Conservation (phyloP, 2,888 invertebrate species). For the Drosophila mulleri region DNA sequence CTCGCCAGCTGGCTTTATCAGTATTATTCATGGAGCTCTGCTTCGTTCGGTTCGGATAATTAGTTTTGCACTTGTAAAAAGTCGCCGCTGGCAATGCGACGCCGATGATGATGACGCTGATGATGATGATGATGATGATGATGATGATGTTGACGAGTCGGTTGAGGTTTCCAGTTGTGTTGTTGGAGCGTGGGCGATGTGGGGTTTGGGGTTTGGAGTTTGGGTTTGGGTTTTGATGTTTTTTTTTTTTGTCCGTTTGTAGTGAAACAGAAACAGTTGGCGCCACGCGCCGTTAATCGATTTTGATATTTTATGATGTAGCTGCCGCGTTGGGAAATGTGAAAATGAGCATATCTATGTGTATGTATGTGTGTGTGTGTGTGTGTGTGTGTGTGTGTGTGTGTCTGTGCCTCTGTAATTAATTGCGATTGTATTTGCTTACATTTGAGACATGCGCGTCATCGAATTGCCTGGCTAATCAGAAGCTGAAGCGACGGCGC, state of each 20-base stretch:
- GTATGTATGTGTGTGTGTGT: not conserved
- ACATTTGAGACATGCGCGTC: conserved; percentile 18
- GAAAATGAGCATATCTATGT: conserved; percentile 28
- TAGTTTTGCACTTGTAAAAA: conserved; percentile 51
- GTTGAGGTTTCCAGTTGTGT: not conserved
- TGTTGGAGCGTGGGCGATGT: not conserved
- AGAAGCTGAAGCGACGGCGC: conserved; percentile 15
- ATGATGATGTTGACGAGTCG: conserved; percentile 1
- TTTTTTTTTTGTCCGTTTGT: not conserved
- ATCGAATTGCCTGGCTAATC: conserved; percentile 41
- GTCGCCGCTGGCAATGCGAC: conserved; percentile 21
- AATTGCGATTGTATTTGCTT: conserved; percentile 33
- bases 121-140: not conserved
- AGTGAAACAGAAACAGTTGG: conserved; percentile 41
- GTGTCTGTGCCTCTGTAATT: conserved; percentile 5
- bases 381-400: not conserved
- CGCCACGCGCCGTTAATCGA: conserved; percentile 59
- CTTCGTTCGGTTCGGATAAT: conserved; percentile 43
- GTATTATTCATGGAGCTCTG: conserved; percentile 51
- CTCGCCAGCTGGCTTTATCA: conserved; percentile 38
- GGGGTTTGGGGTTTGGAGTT: not conserved
- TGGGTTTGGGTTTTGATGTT: conserved; percentile 1
- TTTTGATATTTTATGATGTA: conserved; percentile 52
- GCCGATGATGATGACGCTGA: not conserved
- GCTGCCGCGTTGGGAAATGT: conserved; percentile 5